Evolutionary conservation across 2,888 invertebrate species (phyloP).

Genomic region (Eupithecia subumbrata): DNA sequence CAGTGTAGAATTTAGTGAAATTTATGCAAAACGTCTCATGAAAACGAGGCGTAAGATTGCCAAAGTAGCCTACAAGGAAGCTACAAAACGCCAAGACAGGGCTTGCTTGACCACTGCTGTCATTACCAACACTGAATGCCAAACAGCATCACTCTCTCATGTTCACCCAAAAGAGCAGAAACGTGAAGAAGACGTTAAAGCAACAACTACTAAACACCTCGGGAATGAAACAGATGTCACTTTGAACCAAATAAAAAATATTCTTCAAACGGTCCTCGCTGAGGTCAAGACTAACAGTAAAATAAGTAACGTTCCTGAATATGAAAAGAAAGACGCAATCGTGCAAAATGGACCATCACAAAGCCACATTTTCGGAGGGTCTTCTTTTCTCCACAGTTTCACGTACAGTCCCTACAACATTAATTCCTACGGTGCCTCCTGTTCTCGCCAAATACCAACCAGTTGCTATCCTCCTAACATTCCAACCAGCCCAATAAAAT

Average conservation of each 20-base stretch:
- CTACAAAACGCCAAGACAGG: constrained; percentile 50
- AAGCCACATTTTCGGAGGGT: constrained; percentile 55
- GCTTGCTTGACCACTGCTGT: constrained; percentile 53
- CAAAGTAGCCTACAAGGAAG: constrained; percentile 30
- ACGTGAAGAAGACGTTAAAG: constrained; percentile 21
- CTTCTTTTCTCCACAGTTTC: constrained; percentile 62
- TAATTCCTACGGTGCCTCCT: constrained; percentile 57
- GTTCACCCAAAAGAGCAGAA: constrained; percentile 12
- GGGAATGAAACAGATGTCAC: constrained; percentile 66
- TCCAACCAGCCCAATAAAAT: constrained; percentile 53
- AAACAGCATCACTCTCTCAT: constrained; percentile 49
- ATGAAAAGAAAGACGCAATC: constrained; percentile 62
- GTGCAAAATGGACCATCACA: constrained; percentile 67
- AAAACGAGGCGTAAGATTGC: constrained; percentile 18
- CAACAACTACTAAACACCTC: constrained; percentile 8
- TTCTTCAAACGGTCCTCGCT: constrained; percentile 68
- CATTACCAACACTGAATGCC: constrained; percentile 56
- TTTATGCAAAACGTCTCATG: constrained; percentile 53
- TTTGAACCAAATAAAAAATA: constrained; percentile 71
- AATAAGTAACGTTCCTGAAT: constrained; percentile 47
- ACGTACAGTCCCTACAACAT: constrained; percentile 64
- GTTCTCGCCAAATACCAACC: constrained; percentile 55
- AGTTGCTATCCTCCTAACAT: constrained; percentile 50
- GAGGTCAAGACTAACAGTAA: constrained; percentile 69
- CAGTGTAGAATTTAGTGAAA: constrained; percentile 58